Conservation (phyloP, 1,140 invertebrate genomes). For the Drosophila tsacasi region DNA sequence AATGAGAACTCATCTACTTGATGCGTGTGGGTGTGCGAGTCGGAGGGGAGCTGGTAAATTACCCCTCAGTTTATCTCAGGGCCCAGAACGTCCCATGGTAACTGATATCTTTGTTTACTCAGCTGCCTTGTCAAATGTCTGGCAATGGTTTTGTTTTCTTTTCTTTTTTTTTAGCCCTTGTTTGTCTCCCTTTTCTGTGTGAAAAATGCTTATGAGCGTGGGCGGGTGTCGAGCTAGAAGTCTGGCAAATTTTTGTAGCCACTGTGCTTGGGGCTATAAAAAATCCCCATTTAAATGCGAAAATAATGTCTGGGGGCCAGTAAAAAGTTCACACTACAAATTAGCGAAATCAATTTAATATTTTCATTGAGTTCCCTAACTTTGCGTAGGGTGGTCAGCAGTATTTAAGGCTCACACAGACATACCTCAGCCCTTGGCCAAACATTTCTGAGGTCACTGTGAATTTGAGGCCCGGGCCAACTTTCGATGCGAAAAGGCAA, state of each 20-base stretch:
- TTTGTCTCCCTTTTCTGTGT: conserved; percentile 21
- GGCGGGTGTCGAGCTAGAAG: conserved; percentile 10
- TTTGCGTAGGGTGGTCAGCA: conserved; percentile 8
- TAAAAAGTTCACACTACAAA: conserved; percentile 30
- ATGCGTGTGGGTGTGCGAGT: background rate
- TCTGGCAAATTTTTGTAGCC: conserved; percentile 2
- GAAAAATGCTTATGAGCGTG: conserved; percentile 22
- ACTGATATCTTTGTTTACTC: conserved; percentile 64
- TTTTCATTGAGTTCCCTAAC: conserved; percentile 37
- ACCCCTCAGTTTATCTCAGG: conserved; percentile 25
- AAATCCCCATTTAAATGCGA: conserved; percentile 32
- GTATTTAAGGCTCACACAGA: conserved; percentile 19
- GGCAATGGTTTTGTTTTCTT: conserved; percentile 3
- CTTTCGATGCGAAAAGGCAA: conserved; percentile 44
- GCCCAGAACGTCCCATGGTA: conserved; percentile 25
- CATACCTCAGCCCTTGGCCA: conserved; percentile 19
- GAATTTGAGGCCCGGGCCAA: conserved; percentile 31
- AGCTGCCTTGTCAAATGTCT: conserved; percentile 41
- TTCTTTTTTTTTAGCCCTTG: conserved; percentile 10
- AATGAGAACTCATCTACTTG: conserved; percentile 40
- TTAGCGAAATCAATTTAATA: conserved; percentile 48
- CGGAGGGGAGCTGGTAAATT: conserved; percentile 17
- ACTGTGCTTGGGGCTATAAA: background rate
- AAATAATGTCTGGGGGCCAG: conserved; percentile 15
- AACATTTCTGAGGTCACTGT: conserved; percentile 53